Conservation (phyloP, 2,113 vertebrate species). For the Podilymbus podiceps region DNA sequence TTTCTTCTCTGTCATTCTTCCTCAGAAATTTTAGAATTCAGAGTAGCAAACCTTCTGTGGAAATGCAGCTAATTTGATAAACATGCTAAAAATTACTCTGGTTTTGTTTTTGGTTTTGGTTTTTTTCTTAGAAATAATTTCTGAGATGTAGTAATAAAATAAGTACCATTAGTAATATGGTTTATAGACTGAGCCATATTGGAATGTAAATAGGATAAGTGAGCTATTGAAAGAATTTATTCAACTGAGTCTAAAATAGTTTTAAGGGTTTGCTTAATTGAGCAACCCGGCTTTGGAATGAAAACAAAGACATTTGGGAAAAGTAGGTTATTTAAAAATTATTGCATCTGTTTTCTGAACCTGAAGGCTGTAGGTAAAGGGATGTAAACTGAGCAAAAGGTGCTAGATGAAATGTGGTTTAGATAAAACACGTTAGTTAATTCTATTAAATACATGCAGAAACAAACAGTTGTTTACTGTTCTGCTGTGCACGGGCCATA, state of each 20-base stretch:
- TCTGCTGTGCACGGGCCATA: not conserved
- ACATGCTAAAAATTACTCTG: not conserved
- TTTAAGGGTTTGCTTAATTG: not conserved
- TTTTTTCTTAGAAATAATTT: not conserved
- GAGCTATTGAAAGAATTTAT: not conserved
- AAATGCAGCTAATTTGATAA: not conserved
- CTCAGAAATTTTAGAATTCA: not conserved
- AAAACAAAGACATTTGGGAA: not conserved
- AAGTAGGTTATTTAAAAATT: not conserved
- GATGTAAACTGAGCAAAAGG: not conserved
- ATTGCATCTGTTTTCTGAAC: not conserved
- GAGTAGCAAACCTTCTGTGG: not conserved
- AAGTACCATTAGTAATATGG: not conserved
- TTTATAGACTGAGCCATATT: not conserved
- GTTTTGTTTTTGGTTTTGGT: not conserved
- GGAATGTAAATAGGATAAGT: not conserved
- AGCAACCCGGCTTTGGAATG: not conserved
- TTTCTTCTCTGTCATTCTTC: not conserved
- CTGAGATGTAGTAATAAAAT: not conserved
- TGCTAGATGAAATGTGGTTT: not conserved
- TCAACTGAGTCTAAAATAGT: not conserved
- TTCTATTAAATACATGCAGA: not conserved
- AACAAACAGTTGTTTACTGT: not conserved
- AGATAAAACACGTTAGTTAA: not conserved
- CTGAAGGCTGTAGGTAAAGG: not conserved